A percentile compares a stretch with the other conserved stretches of the same genome.
Evolutionary conservation across 2,113 vertebrate species (phyloP).

Genomic region (Heliornis fulica): DNA sequence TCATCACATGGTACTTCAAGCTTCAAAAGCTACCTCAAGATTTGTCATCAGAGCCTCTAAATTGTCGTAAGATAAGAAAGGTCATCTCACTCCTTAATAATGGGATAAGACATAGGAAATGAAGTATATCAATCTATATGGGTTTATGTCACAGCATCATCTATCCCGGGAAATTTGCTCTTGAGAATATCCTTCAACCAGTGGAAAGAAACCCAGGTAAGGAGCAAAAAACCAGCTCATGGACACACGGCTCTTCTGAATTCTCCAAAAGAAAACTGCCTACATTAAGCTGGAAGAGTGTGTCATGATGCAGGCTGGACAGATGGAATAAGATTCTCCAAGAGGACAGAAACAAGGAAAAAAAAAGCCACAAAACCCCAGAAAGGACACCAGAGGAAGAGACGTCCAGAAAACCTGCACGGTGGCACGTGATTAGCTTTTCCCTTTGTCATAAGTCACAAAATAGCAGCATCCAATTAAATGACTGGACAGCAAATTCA

Average conservation of each 20-base stretch:
- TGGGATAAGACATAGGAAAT: background rate
- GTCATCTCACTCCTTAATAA: background rate
- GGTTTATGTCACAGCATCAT: accelerated
- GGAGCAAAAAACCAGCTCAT: background rate
- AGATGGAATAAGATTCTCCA: background rate
- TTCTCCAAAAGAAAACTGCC: background rate
- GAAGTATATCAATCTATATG: background rate
- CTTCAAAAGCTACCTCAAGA: background rate
- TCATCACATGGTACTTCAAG: background rate
- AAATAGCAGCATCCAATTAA: background rate
- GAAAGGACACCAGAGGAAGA: background rate
- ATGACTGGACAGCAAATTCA: background rate
- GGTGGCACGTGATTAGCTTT: background rate
- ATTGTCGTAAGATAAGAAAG: background rate
- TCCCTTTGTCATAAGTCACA: background rate
- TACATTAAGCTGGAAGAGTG: background rate
- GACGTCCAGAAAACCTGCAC: background rate
- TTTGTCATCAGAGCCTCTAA: background rate
- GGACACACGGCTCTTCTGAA: background rate
- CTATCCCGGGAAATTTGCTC: background rate
- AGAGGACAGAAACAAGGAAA: background rate
- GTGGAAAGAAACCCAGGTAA: background rate
- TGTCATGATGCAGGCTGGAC: background rate
- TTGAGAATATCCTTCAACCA: background rate
- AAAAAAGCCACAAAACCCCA: too few relatives aligned